Evolutionary conservation across 2,113 vertebrate genomes (phyloP).

Genomic region (Corythaixoides concolor): DNA sequence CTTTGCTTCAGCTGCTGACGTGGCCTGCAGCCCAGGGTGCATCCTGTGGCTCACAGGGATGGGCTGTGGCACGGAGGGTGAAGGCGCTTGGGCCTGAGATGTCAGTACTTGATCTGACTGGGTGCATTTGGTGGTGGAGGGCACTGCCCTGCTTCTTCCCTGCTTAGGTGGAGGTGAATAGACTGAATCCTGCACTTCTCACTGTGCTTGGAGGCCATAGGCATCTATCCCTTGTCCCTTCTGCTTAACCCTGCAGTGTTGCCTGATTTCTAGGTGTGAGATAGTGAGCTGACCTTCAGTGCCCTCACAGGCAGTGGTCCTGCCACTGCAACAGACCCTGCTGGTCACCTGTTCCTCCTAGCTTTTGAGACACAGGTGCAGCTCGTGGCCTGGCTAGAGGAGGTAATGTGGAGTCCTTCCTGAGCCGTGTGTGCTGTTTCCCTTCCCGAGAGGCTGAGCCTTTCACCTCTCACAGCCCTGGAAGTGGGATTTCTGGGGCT

Average conservation of each 20-base stretch:
- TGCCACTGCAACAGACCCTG: background rate
- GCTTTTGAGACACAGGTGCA: background rate
- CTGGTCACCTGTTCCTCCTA: background rate
- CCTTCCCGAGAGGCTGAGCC: background rate
- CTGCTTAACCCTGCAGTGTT: background rate
- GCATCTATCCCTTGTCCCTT: background rate
- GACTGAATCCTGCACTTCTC: background rate
- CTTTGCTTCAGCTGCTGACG: background rate
- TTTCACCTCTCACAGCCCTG: background rate
- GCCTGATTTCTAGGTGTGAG: background rate
- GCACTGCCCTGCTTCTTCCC: background rate
- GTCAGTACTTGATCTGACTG: accelerated
- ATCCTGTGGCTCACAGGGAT: accelerated
- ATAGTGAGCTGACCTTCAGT: background rate
- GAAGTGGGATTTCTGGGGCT: background rate
- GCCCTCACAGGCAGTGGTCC: background rate
- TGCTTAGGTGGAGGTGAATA: background rate
- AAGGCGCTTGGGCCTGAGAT: accelerated
- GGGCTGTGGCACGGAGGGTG: background rate
- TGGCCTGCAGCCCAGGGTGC: background rate
- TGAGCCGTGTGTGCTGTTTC: background rate
- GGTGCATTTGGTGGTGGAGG: background rate
- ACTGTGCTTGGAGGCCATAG: background rate
- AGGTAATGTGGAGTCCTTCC: background rate
- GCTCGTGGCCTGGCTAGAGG: background rate